Conservation (phyloP, 2,888 invertebrate species). For the Eristalis arbustorum region DNA sequence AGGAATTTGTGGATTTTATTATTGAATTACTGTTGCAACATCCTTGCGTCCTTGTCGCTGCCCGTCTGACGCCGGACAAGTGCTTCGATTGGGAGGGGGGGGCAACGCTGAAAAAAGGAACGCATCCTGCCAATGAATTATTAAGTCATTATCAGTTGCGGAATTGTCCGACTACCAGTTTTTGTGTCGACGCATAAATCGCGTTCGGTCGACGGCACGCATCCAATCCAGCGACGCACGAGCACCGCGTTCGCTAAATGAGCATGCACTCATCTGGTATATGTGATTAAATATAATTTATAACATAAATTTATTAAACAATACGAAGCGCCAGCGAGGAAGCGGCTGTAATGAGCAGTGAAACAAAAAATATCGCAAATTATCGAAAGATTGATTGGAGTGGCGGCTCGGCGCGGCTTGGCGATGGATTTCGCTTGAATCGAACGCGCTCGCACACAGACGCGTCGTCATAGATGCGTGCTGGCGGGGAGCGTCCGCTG, state of each 20-base stretch:
- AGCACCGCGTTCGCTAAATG: conserved; percentile 61
- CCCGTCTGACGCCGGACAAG: conserved; percentile 19
- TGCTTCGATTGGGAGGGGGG: conserved; percentile 3
- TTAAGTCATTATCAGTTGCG: conserved; percentile 71
- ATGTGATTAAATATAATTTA: conserved; percentile 70
- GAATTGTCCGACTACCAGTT: conserved; percentile 67
- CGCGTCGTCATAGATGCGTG: background rate
- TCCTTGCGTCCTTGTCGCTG: conserved; percentile 59
- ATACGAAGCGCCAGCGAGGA: conserved; percentile 5
- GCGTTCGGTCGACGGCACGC: conserved; percentile 28
- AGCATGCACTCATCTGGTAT: conserved; percentile 54
- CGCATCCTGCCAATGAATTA: conserved; percentile 68
- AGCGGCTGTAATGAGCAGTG: background rate
- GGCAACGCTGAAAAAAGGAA: conserved; percentile 1
- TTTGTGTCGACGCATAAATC: conserved; percentile 60
- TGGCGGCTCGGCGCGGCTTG: background rate
- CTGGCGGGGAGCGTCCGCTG: background rate
- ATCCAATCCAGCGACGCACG: background rate
- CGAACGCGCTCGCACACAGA: conserved; percentile 1
- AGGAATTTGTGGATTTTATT: conserved; percentile 80
- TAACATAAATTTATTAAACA: conserved; percentile 56
- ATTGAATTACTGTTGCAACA: conserved; percentile 77
- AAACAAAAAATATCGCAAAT: conserved; percentile 27
- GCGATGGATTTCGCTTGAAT: conserved; percentile 29
- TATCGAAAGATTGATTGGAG: conserved; percentile 68